A percentile compares a stretch with the other conserved stretches of the same genome.
Conservation (phyloP, 2,888 invertebrate genomes). For the Gortyna flavago region DNA sequence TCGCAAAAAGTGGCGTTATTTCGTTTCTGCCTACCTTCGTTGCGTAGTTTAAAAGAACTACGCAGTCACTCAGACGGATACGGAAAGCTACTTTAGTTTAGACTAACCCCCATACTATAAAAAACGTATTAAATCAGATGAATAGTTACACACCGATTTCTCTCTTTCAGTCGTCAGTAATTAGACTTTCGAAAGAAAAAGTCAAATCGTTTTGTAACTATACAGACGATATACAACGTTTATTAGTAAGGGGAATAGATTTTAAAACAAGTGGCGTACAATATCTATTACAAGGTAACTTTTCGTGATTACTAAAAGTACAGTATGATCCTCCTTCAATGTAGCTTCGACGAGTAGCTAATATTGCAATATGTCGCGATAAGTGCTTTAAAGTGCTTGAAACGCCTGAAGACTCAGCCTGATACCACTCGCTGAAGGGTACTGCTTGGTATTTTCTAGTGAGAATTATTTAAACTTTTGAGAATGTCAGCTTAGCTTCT, state of each 20-base stretch:
- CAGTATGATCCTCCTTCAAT: background rate
- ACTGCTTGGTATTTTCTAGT: background rate
- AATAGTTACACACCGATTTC: too few relatives aligned
- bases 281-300: background rate
- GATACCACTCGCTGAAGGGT: constrained; percentile 8
- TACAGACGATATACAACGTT: too few relatives aligned
- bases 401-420: constrained; percentile 24
- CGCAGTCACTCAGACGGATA: too few relatives aligned
- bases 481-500: background rate
- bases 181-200: too few relatives aligned
- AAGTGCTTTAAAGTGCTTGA: constrained; percentile 41
- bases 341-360: background rate
- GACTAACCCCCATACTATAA: too few relatives aligned
- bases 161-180: too few relatives aligned
- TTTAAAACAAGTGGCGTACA: background rate
- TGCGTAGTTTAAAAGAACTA: too few relatives aligned
- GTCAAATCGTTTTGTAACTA: too few relatives aligned
- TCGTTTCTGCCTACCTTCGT: too few relatives aligned
- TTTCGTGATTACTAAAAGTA: background rate
- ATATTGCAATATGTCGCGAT: constrained; percentile 14
- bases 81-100: too few relatives aligned
- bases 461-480: constrained; percentile 31
- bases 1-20: background rate
- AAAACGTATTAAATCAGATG: too few relatives aligned
- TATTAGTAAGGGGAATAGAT: too few relatives aligned